These are phyloP conservation scores for Pristionchus maxplancki DNA, from an alignment of 2,888 invertebrate species.

Conservation along the genomic window DNA sequence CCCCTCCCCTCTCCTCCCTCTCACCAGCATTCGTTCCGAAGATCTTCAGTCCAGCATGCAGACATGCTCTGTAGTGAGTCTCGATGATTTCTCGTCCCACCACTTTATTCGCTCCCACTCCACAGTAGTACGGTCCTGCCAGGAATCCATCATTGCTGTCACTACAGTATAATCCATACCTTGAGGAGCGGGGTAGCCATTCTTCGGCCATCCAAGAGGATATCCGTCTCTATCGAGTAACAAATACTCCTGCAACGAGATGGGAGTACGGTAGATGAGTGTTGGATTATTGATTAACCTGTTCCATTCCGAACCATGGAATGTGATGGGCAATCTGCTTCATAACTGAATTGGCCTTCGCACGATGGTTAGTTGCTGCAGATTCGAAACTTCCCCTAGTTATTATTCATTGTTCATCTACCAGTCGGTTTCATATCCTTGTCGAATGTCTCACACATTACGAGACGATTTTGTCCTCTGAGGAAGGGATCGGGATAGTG, in stretches of 20 bases:
- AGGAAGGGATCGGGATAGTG: slow-evolving; percentile 73
- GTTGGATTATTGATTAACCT: slow-evolving; percentile 61
- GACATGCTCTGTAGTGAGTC: slow-evolving; percentile 93
- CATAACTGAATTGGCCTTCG: slow-evolving; percentile 58
- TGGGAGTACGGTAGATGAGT: slow-evolving; percentile 1
- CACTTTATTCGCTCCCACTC: slow-evolving; percentile 94
- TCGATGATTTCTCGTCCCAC: slow-evolving; percentile 96
- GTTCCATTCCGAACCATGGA: slow-evolving; percentile 80
- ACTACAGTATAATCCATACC: slow-evolving; percentile 55
- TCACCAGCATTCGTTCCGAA: slow-evolving; percentile 95
- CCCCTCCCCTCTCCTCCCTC: not conserved
- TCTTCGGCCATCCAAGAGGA: slow-evolving; percentile 77
- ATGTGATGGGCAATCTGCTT: slow-evolving; percentile 52
- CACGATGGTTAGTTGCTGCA: slow-evolving; percentile 64
- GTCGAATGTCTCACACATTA: slow-evolving; percentile 83
- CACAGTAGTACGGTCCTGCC: slow-evolving; percentile 88
- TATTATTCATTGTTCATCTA: slow-evolving; percentile 75
- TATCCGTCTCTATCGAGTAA: slow-evolving; percentile 78
- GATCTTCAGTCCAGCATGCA: slow-evolving; percentile 93
- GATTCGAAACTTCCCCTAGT: not conserved
- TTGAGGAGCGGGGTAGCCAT: slow-evolving; percentile 75
- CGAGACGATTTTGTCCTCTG: slow-evolving; percentile 67
- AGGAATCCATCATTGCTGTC: not conserved
- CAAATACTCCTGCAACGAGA: slow-evolving; percentile 78
- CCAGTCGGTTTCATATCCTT: slow-evolving; percentile 89